Evolutionary conservation across 2,888 invertebrate species (phyloP).

Genomic region (Mimas tiliae): DNA sequence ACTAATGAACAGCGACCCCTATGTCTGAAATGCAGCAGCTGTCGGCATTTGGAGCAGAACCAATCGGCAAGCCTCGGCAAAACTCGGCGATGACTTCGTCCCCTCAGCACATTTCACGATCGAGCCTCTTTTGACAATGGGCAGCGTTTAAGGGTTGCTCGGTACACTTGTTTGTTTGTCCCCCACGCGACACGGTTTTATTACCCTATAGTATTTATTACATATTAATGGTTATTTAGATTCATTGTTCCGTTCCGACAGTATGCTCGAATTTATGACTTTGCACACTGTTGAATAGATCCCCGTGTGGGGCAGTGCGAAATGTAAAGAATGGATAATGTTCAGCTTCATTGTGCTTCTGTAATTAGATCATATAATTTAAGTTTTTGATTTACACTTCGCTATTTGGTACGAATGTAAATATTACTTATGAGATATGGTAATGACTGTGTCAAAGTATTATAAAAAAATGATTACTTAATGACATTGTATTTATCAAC

Average conservation of each 20-base stretch:
- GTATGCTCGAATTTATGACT: slow-evolving; percentile 83
- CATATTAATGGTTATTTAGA: slow-evolving; percentile 85
- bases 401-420: background rate
- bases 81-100: slow-evolving; percentile 64
- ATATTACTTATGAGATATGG: slow-evolving; percentile 3
- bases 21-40: slow-evolving; percentile 82
- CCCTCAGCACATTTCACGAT: slow-evolving; percentile 54
- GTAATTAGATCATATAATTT: slow-evolving; percentile 20
- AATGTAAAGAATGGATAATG: slow-evolving; percentile 58
- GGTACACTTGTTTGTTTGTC: slow-evolving; percentile 82
- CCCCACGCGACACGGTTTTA: slow-evolving; percentile 76
- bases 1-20: slow-evolving; percentile 82
- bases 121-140: slow-evolving; percentile 62
- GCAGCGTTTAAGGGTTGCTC: slow-evolving; percentile 72
- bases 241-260: slow-evolving; percentile 81
- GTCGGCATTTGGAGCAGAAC: slow-evolving; percentile 81
- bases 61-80: slow-evolving; percentile 67
- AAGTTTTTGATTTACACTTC: slow-evolving; percentile 11
- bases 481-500: too few species aligned
- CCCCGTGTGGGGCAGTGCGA: slow-evolving; percentile 52
- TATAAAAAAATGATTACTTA: background rate
- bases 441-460: slow-evolving; percentile 1
- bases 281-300: slow-evolving; percentile 72
- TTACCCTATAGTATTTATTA: slow-evolving; percentile 84
- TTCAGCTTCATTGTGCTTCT: slow-evolving; percentile 55